Evolutionary conservation across 1,140 invertebrate genomes (phyloP), one percentile per base, ranked within the genome.

Genomic region (Tachypleus tridentatus): DNA sequence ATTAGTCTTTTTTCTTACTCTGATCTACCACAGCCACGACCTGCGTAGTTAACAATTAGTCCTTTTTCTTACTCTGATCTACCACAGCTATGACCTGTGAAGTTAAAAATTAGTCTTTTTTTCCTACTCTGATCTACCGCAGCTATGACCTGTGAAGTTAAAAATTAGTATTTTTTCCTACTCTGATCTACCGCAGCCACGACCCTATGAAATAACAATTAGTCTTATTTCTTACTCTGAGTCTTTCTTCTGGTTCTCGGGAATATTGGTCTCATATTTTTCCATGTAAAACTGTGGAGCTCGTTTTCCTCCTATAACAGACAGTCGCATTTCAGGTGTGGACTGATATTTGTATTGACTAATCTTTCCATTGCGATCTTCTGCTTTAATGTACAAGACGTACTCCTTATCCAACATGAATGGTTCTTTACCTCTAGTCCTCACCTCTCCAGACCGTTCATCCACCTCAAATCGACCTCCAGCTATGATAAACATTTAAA

Each of bases 401-500:
- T 96, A 96, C 74, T 96, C 93, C 89, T 94, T 94, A 76, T 96
- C 93, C 71, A 95, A 77, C 76, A 94, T 91, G 74, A 96, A 95
- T 9, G 91, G 85, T 74, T 94, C 92, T 2, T 85, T 91, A 56
- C 91, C 91, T 57, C 89, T 80, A 0, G 92, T 95, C 29, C 92
- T 81, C n/a, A 96, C 91, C 7, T 95, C 92, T 0, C 93, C 93
- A 2, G 91, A 94, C 59, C 91, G 80, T 76, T 93, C 90, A 72
- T 94, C 91, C 9, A 94, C 90, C 77, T 93, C 90, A 72, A 93
- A 93, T 29, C 84, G 78, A 57, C 85, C 85, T 53, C 85, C 85
- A 69, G 85, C 84, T 86, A 76, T 67, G 60, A 70, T 61, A 29
- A 29, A 29, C 29, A 29, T 29, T 29, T 29, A 6, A 3, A 6